Evolutionary conservation across 2,888 invertebrate genomes (phyloP), one percentile per base, ranked within the genome.

Genomic region (Phoenoteleia sp.): DNA sequence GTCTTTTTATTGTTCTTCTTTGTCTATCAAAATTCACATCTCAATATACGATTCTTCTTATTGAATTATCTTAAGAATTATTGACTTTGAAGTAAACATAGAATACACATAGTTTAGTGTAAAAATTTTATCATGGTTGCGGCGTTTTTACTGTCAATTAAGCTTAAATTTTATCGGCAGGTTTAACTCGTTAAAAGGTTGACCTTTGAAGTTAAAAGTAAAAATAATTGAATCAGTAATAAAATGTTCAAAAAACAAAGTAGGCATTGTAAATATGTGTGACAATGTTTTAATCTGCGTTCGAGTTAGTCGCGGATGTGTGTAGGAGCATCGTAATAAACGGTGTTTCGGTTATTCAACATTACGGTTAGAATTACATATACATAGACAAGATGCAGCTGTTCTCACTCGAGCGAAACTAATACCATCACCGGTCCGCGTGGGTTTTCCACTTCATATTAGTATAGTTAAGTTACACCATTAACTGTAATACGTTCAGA

Each of bases 381-480:
- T 71, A 84, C 75, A 77, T 64, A 81, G 77, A 64, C 69, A 60
- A 62, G 74, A 69, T 15, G 80, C 79, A 69, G 80, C 69, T 72
- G 84, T 81, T 76, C 80, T 76, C 84, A 45, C 76, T 76, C 80
- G 66, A 81, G 80, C 72, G 84, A 80, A 72, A 76, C 75, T 76
- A 80, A 80, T 80, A 64, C 67, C 49, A 64, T 7, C 66, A 36
- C 11, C 29, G 29, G 56, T 29, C 21, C 29, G 77, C 79, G 80
- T 76, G 71, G 71, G 80, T 75, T 80, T 74, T 74, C 77, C 60
- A 58, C 56, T 47, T 52, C 49, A 25, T 42, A 52, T 82, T 76
- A 62, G 79, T 74, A 42, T 79, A 83, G 79, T 83, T 64, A 39
- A 76, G 67, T 77, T 83, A 74, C 83, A 77, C 64, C 67, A 77